Conservation (phyloP, 1,140 invertebrate genomes). For the Schlechtendalia chinensis region DNA sequence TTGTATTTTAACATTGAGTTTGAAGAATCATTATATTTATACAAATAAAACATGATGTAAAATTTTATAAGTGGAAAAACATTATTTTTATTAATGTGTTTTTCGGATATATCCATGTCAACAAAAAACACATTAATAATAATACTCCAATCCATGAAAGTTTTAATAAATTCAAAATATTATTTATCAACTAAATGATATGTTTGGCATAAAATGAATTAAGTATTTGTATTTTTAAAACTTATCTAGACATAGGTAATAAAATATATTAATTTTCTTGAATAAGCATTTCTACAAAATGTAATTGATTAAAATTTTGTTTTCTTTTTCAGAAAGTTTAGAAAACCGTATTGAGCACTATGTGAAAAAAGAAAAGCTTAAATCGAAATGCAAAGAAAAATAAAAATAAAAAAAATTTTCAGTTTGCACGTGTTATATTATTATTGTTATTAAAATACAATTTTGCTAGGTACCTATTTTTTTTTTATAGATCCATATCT, state of each 20-base stretch:
- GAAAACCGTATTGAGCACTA: constrained; percentile 73
- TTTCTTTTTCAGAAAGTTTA: constrained; percentile 65
- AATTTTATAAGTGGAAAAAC: not conserved
- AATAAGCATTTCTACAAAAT: not conserved
- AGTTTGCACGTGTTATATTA: constrained; percentile 34
- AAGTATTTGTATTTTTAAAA: constrained; percentile 14
- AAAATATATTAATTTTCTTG: not conserved
- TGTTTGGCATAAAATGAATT: constrained; percentile 26
- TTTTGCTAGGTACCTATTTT: constrained; percentile 2
- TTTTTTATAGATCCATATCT: constrained; percentile 38
- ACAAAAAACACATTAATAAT: too few species aligned
- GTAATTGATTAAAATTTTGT: constrained; percentile 47
- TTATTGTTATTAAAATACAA: constrained; percentile 29
- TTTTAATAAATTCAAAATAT: too few species aligned
- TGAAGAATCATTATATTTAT: not conserved
- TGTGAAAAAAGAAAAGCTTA: constrained; percentile 61
- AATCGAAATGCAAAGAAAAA: constrained; percentile 38
- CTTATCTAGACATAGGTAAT: not conserved
- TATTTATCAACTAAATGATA: constrained; percentile 24
- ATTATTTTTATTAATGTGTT: too few species aligned
- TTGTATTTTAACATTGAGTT: not conserved
- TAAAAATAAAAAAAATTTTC: constrained; percentile 29
- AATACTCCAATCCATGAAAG: too few species aligned
- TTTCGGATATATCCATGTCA: too few species aligned
- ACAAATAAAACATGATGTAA: not conserved